phyloP scores from a whole-genome alignment of 2,888 invertebrate species.

The Quadroppia sp. region DNA sequence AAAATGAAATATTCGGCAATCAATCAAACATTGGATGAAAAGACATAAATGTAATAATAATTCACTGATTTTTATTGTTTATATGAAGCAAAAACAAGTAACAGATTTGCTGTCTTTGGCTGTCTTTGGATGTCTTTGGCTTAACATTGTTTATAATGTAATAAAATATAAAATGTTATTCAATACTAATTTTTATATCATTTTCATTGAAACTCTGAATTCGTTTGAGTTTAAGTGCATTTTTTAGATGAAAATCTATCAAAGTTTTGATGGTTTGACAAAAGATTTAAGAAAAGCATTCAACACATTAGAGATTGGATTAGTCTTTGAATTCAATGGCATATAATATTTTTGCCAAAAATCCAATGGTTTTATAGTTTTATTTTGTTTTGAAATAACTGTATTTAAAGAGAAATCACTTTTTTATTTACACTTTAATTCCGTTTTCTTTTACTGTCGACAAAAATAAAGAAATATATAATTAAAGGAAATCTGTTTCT shows the following conservation, averaged over 20 bases:
- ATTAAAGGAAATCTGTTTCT: neutral
- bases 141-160: neutral
- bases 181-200: no score
- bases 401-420: no score
- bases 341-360: no score
- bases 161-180: neutral
- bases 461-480: neutral
- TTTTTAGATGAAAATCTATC: neutral
- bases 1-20: neutral
- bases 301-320: no score
- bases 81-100: neutral
- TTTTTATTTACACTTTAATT: no score
- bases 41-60: conserved; percentile 16
- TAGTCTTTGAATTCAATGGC: no score
- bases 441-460: no score
- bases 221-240: neutral
- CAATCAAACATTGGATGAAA: neutral
- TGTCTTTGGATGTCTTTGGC: neutral
- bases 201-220: no score
- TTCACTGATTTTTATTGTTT: neutral
- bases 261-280: neutral
- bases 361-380: no score
- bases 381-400: no score
- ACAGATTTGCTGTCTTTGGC: neutral
- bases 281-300: neutral